Conservation (phyloP, 2,888 invertebrate genomes). For the Drosophila anceps region DNA sequence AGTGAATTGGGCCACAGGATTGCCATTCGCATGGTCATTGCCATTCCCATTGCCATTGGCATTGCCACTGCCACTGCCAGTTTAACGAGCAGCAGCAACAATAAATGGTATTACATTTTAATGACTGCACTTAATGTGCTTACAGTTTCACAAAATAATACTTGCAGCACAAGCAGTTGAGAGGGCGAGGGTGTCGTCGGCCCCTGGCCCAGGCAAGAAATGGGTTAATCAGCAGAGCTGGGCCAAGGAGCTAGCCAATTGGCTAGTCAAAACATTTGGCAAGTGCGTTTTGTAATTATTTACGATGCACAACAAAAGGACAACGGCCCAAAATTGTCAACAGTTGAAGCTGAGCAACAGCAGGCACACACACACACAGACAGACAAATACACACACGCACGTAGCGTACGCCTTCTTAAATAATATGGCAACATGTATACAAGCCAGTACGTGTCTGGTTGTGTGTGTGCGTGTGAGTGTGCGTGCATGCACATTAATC, state of each 20-base stretch:
- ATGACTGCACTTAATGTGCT: conserved; percentile 55
- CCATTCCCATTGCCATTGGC: not conserved
- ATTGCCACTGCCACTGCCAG: conserved; percentile 31
- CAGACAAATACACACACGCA: not conserved
- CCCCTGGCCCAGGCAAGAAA: conserved; percentile 1
- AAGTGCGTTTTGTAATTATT: conserved; percentile 60
- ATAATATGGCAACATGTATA: conserved; percentile 36
- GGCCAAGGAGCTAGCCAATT: conserved; percentile 8
- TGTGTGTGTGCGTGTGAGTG: not conserved
- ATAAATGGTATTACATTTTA: conserved; percentile 47
- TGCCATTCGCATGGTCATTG: conserved; percentile 35
- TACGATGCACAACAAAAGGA: conserved; percentile 38
- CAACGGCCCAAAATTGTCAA: conserved; percentile 37
- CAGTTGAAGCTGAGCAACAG: conserved; percentile 46
- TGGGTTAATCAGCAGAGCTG: conserved; percentile 11
- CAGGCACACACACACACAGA: not conserved
- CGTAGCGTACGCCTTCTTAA: conserved; percentile 18
- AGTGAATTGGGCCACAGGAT: conserved; percentile 29
- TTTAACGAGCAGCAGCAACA: conserved; percentile 40
- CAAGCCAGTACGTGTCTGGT: conserved; percentile 7
- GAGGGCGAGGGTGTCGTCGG: not conserved
- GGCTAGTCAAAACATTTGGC: conserved; percentile 41
- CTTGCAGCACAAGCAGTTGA: conserved; percentile 9
- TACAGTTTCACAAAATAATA: conserved; percentile 31
- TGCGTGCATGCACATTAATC: conserved; percentile 45